Evolutionary conservation across 2,113 vertebrate genomes (phyloP).

Genomic region (Benitochromis conjunctus): DNA sequence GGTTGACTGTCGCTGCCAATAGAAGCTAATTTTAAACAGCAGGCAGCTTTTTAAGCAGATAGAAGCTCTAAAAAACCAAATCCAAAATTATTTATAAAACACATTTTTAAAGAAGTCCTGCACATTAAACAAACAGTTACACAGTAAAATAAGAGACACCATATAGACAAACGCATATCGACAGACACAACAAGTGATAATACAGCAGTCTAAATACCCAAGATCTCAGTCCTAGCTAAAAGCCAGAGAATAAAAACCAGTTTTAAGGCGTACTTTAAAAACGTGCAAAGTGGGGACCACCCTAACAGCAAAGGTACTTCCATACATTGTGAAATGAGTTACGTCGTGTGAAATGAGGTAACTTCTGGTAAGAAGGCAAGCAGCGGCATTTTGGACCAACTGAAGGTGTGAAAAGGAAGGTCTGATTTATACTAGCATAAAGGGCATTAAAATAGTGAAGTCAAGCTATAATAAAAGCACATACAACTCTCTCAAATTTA

Average conservation of each 20-base stretch:
- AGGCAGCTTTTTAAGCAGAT: background rate
- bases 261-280: background rate
- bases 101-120: background rate
- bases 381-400: background rate
- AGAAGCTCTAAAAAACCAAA: background rate
- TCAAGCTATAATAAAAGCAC: background rate
- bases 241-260: background rate
- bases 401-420: background rate
- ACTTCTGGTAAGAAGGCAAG: background rate
- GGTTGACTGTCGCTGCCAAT: background rate
- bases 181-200: background rate
- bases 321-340: background rate
- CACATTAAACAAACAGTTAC: background rate
- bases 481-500: background rate
- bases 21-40: background rate
- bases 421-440: background rate
- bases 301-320: background rate
- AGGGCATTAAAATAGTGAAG: background rate
- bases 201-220: background rate
- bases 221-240: background rate
- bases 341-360: background rate
- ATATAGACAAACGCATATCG: fast-evolving
- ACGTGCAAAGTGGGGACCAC: background rate
- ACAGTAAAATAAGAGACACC: background rate
- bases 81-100: background rate